phyloP scores from a whole-genome alignment of 2,113 vertebrate species.

The Ptychochromis oligacanthus region DNA sequence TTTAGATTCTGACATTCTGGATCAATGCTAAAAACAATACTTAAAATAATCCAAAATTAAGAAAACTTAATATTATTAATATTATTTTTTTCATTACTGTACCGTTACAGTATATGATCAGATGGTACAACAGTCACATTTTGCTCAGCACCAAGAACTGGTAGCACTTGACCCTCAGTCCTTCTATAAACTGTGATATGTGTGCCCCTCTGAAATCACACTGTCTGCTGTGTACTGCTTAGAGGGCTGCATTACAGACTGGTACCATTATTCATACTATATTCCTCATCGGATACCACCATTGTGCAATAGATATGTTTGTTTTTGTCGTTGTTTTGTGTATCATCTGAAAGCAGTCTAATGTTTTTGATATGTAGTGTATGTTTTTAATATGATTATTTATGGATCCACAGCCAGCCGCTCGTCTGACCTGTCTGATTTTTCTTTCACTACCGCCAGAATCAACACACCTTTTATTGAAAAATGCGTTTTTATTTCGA shows the following conservation, averaged over 20 bases:
- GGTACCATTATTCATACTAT: slow-evolving; percentile 49
- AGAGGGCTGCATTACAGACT: background rate
- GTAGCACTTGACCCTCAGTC: background rate
- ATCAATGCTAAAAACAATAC: background rate
- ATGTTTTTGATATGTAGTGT: slow-evolving; percentile 53
- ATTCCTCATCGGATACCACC: slow-evolving; percentile 55
- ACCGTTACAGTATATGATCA: background rate
- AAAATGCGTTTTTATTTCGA: background rate
- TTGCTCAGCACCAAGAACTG: background rate
- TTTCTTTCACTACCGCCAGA: slow-evolving; percentile 15
- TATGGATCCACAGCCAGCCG: slow-evolving; percentile 23
- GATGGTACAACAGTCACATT: background rate
- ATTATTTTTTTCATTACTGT: no score
- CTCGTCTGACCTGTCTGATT: background rate
- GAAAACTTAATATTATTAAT: no score
- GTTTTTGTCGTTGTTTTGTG: slow-evolving; percentile 66
- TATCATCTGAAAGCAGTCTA: slow-evolving; percentile 59
- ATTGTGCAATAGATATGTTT: slow-evolving; percentile 80
- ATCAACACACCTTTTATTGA: background rate
- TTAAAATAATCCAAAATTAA: background rate
- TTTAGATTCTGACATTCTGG: background rate
- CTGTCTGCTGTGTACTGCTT: slow-evolving; percentile 8
- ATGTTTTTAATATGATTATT: slow-evolving; percentile 54
- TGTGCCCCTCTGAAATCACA: slow-evolving; percentile 9
- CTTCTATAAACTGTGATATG: background rate